Evolutionary conservation across 2,888 invertebrate species (phyloP).

Genomic region (Parnassius orleans): DNA sequence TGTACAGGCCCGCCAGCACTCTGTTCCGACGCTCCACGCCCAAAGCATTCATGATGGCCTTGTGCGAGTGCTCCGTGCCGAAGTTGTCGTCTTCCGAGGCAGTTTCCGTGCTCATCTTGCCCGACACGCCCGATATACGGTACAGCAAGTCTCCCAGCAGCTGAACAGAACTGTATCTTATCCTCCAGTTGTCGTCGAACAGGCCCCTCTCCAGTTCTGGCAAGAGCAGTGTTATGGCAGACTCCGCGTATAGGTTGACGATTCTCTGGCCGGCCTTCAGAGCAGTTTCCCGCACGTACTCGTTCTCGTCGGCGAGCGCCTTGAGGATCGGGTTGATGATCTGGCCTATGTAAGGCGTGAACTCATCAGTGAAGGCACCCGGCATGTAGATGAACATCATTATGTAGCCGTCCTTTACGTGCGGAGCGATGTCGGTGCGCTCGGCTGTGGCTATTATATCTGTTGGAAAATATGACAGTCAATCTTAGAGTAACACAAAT

Average conservation of each 20-base stretch:
- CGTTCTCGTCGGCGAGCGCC: slow-evolving; percentile 99
- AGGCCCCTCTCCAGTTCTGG: slow-evolving; percentile 97
- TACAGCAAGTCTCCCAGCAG: slow-evolving; percentile 97
- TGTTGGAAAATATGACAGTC: slow-evolving; percentile 35
- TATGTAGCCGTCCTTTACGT: slow-evolving; percentile 99
- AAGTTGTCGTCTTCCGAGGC: slow-evolving; percentile 99
- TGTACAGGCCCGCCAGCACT: slow-evolving; percentile 96
- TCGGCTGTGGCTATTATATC: slow-evolving; percentile 97
- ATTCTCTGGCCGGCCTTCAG: slow-evolving; percentile 97
- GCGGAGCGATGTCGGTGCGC: slow-evolving; percentile 95
- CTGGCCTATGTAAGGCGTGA: slow-evolving; percentile 96
- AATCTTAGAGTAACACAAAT: background rate
- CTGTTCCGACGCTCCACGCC: slow-evolving; percentile 95
- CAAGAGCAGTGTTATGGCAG: slow-evolving; percentile 94
- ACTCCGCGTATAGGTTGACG: slow-evolving; percentile 97
- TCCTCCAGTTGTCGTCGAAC: slow-evolving; percentile 99
- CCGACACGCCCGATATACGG: slow-evolving; percentile 97
- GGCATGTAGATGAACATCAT: slow-evolving; percentile 99
- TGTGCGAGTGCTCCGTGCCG: slow-evolving; percentile 97
- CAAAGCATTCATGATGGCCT: slow-evolving; percentile 92
- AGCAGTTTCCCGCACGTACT: slow-evolving; percentile 98
- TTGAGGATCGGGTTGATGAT: slow-evolving; percentile 98
- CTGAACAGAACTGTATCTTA: slow-evolving; percentile 96
- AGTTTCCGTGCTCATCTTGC: slow-evolving; percentile 99
- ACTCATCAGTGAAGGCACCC: slow-evolving; percentile 96